Conservation (phyloP, 1,140 invertebrate species). For the Platorchestia sp. region DNA sequence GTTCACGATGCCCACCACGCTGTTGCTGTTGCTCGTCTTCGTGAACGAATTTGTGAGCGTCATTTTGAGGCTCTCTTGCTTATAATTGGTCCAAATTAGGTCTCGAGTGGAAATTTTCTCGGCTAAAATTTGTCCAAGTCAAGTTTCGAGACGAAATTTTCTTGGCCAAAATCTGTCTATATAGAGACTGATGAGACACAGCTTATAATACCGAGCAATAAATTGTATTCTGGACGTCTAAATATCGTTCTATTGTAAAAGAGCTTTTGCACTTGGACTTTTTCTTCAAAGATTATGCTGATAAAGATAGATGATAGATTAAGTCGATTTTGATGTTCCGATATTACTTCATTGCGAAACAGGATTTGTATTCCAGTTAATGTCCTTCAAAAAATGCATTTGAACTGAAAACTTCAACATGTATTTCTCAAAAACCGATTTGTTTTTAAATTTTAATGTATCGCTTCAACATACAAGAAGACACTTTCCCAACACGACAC, state of each 20-base stretch:
- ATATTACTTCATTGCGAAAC: neutral
- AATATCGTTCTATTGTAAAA: neutral
- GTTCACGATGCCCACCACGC: conserved; percentile 38
- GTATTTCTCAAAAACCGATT: neutral
- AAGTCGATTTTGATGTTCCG: neutral
- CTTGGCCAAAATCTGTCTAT: too few species aligned
- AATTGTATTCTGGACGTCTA: neutral
- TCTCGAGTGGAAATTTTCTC: neutral
- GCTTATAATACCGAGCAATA: too few species aligned
- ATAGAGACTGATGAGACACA: too few species aligned
- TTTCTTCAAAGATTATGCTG: too few species aligned
- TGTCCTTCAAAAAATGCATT: neutral
- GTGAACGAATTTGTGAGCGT: conserved; percentile 13
- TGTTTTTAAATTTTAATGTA: neutral
- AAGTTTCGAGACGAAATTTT: neutral
- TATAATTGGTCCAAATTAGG: neutral
- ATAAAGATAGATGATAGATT: neutral
- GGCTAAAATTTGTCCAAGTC: neutral
- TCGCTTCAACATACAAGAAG: neutral
- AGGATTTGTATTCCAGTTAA: neutral
- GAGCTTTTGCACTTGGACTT: too few species aligned
- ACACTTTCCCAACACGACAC: neutral
- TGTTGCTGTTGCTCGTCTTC: conserved; percentile 36
- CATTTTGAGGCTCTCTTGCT: too few species aligned
- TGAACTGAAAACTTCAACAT: neutral